Evolutionary conservation across 2,113 vertebrate species (phyloP), one percentile per base, ranked within the genome.

Genomic region (Ancistrus triradiatus): DNA sequence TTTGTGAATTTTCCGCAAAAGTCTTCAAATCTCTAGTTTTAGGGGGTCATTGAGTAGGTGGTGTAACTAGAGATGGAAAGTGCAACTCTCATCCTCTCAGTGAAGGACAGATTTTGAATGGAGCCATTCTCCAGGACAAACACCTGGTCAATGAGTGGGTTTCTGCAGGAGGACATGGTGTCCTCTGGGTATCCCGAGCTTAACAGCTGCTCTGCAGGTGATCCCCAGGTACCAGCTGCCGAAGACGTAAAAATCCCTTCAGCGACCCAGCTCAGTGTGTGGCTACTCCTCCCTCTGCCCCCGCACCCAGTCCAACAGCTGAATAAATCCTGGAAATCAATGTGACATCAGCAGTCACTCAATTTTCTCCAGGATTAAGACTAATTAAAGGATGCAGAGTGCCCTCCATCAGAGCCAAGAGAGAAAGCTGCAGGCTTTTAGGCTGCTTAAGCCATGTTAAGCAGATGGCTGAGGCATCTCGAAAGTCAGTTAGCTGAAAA

Each of bases 121-220:
- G 21, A 51, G 31, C 50, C 46, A 19, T 38, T 37, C 15, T 31
- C 19, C 6, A 53, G 24, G 6, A 38, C 7, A 58, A 49, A 21
- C 64, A 72, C 64, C 64, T 72, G 64, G 52, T 66, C 25, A 59
- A 57, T 27, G 57, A 14, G 57, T 14, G 14, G 43, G 18, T 21
- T n/a, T 14, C 40, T 13, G 18, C 14, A n/a, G 48, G 60, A 21
- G 43, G 33, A 27, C 47, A 40, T 53, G 19, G 31, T 66, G 63
- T 67, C 19, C 57, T 43, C 43, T 51, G 58, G 64, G 70, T 57
- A 52, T 58, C 24, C 38, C 51, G 59, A 40, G 44, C 21, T 24
- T 52, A 68, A 42, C 63, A 67, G 70, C 63, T 72, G 70, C 40
- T 56, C 51, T 55, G 55, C 56, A 77, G 76, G 76, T 74, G 67